phyloP scores from a whole-genome alignment of 2,113 vertebrate species.

The Salvelinus alpinus region DNA sequence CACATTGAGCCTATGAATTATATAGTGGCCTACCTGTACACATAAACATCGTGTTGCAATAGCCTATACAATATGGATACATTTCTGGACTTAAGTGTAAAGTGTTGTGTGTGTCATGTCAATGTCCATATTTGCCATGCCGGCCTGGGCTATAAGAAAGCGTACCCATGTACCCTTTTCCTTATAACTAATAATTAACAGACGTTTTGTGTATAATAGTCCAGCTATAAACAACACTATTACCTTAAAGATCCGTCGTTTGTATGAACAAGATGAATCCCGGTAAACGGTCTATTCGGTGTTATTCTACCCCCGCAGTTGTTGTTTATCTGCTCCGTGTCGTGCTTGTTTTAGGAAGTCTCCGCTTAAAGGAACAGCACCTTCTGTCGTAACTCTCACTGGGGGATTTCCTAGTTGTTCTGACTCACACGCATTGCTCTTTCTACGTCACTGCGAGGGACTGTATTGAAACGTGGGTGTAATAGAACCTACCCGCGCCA shows the following conservation, averaged over 20 bases:
- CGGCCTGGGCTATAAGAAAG: neutral
- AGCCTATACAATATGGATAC: neutral
- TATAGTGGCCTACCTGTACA: neutral
- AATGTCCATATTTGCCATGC: neutral
- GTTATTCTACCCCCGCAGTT: constrained; percentile 37
- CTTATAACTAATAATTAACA: too few relatives aligned
- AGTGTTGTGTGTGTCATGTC: neutral
- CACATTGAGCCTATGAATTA: neutral
- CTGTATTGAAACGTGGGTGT: neutral
- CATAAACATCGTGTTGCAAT: neutral
- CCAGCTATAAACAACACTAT: neutral
- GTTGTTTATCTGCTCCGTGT: constrained; percentile 56
- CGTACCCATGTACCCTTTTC: neutral
- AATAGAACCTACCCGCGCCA: too few relatives aligned
- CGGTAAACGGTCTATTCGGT: neutral
- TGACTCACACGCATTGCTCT: constrained; percentile 40
- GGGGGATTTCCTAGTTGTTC: constrained; percentile 69
- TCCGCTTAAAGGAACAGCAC: constrained; percentile 57
- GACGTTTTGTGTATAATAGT: neutral
- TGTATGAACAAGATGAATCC: neutral
- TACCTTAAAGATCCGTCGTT: neutral
- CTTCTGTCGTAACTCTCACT: constrained; percentile 39
- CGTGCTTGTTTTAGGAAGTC: constrained; percentile 36
- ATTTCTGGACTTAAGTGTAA: neutral
- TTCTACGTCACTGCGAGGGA: constrained; percentile 49